Percentiles rank a stretch among this genome's conserved stretches.
Evolutionary conservation across 1,140 invertebrate species (phyloP).

Genomic region (Capitella teleta): DNA sequence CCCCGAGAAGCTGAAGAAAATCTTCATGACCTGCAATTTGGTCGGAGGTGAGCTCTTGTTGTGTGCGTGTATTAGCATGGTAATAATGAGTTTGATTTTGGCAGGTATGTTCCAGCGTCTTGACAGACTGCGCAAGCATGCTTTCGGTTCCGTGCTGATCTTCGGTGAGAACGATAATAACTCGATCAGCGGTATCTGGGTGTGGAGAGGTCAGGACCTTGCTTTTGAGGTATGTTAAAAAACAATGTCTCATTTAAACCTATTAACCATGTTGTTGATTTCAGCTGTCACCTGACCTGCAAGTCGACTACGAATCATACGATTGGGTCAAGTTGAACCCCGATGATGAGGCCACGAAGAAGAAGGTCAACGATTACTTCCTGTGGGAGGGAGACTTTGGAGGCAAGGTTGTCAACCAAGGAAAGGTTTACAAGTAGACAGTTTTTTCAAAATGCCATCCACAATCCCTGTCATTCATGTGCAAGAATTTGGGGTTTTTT

Average conservation of each 20-base stretch:
- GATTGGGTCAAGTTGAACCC: slow-evolving; percentile 91
- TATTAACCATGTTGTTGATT: neutral
- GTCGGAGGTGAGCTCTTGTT: slow-evolving; percentile 61
- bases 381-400: slow-evolving; percentile 82
- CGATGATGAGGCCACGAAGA: slow-evolving; percentile 68
- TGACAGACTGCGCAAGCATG: slow-evolving; percentile 93
- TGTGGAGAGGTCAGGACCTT: slow-evolving; percentile 90
- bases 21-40: slow-evolving; percentile 93
- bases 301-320: slow-evolving; percentile 95
- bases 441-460: neutral
- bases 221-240: slow-evolving; percentile 65
- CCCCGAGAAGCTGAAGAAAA: slow-evolving; percentile 76
- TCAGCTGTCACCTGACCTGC: slow-evolving; percentile 78
- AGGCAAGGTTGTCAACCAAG: slow-evolving; percentile 90
- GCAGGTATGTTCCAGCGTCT: slow-evolving; percentile 91
- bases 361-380: slow-evolving; percentile 83
- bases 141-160: slow-evolving; percentile 84
- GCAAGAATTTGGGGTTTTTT: too few relatives aligned
- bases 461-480: too few relatives aligned
- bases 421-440: slow-evolving; percentile 99
- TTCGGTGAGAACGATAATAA: slow-evolving; percentile 89
- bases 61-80: too few relatives aligned
- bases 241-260: neutral
- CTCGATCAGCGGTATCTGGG: slow-evolving; percentile 89
- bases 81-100: slow-evolving; percentile 15